Percentiles rank a stretch among this genome's conserved stretches.
These are phyloP conservation scores for Mesoclemmys tuberculata DNA, from an alignment of 2,113 vertebrate genomes.

Conservation along the genomic window DNA sequence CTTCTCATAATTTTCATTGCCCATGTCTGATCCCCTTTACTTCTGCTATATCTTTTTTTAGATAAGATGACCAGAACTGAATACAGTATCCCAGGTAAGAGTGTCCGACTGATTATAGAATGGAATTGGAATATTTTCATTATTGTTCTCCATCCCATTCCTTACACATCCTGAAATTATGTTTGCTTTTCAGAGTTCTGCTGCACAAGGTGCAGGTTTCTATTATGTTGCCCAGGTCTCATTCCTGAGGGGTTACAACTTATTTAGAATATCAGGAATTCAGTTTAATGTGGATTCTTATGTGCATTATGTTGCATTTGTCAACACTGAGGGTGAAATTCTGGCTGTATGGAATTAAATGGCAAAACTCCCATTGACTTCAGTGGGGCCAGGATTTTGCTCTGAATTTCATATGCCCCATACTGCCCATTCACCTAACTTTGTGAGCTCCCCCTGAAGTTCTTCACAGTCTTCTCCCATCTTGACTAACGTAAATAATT, in stretches of 20 bases:
- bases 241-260: neutral
- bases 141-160: slow-evolving; percentile 15
- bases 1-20: neutral
- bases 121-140: neutral
- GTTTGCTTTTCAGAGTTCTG: neutral
- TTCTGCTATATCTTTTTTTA: neutral
- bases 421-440: neutral
- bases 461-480: neutral
- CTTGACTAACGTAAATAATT: too few relatives aligned
- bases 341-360: neutral
- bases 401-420: neutral
- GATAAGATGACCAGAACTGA: neutral
- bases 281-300: neutral
- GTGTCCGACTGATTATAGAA: neutral
- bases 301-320: neutral
- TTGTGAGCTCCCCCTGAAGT: neutral
- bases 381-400: neutral
- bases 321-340: neutral
- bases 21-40: neutral
- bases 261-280: neutral
- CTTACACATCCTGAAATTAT: neutral
- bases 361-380: neutral
- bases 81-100: neutral
- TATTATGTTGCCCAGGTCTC: slow-evolving; percentile 26
- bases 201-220: neutral